A percentile compares a stretch with the other conserved stretches of the same genome.
Evolutionary conservation across 2,888 invertebrate species (phyloP).

Genomic region (Drosophila eohydei): DNA sequence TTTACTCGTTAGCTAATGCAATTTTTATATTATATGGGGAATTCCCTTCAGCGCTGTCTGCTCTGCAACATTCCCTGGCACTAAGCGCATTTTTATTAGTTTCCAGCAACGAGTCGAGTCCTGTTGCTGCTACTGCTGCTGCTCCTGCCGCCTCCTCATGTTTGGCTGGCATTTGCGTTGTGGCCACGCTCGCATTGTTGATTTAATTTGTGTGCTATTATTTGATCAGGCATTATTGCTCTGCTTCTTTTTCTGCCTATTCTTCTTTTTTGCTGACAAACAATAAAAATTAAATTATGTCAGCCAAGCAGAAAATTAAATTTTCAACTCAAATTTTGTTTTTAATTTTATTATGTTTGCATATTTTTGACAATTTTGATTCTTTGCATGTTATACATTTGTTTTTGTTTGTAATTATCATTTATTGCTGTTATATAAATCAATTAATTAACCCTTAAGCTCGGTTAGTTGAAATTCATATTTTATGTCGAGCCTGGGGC

Average conservation of each 20-base stretch:
- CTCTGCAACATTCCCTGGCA: slow-evolving; percentile 12
- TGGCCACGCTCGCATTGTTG: slow-evolving; percentile 43
- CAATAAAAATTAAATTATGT: slow-evolving; percentile 42
- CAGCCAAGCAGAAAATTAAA: slow-evolving; percentile 52
- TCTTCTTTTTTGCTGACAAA: not conserved
- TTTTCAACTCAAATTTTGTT: slow-evolving; percentile 9
- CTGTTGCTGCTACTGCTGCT: not conserved
- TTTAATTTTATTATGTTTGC: not conserved
- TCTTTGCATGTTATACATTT: not conserved
- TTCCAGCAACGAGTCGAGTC: slow-evolving; percentile 16
- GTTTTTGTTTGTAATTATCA: not conserved
- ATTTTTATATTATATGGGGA: slow-evolving; percentile 46
- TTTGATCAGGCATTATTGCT: slow-evolving; percentile 25
- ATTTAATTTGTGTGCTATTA: slow-evolving; percentile 52
- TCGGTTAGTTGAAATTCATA: slow-evolving; percentile 40
- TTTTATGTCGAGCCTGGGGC: slow-evolving; percentile 18
- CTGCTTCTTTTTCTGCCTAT: not conserved
- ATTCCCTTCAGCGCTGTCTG: slow-evolving; percentile 25
- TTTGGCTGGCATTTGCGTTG: slow-evolving; percentile 24
- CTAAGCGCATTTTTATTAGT: slow-evolving; percentile 47
- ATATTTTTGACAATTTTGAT: not conserved
- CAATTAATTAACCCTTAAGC: slow-evolving; percentile 32
- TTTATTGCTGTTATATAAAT: not conserved
- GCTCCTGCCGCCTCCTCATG: slow-evolving; percentile 1
- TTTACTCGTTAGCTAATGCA: slow-evolving; percentile 68